Percentiles rank a stretch among this genome's conserved stretches.
Conservation (phyloP, 1,140 invertebrate genomes). For the Macrotrachela quadricornifera region DNA sequence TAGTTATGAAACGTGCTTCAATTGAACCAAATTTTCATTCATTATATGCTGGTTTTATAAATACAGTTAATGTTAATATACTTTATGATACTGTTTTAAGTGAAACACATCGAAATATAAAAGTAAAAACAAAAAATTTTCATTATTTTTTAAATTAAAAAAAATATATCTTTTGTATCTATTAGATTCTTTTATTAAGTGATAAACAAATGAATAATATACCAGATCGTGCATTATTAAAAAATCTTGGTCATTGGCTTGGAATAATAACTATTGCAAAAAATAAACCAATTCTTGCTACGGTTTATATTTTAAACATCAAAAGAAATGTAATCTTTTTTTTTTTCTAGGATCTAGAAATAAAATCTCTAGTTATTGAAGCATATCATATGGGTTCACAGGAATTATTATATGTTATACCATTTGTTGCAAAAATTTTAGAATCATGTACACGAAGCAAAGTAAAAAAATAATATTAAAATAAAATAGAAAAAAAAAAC, state of each 20-base stretch:
- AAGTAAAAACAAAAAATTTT: slow-evolving; percentile 61
- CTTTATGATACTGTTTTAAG: slow-evolving; percentile 60
- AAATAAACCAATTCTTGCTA: slow-evolving; percentile 64
- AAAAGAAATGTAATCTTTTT: background rate
- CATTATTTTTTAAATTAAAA: slow-evolving; percentile 51
- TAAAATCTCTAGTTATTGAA: slow-evolving; percentile 81
- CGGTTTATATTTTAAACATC: background rate
- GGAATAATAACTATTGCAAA: slow-evolving; percentile 84
- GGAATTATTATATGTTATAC: slow-evolving; percentile 92
- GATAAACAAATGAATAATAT: slow-evolving; percentile 96
- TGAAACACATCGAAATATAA: slow-evolving; percentile 90
- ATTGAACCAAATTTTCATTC: slow-evolving; percentile 94
- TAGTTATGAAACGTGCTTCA: slow-evolving; percentile 92
- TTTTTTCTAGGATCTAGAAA: slow-evolving; percentile 52
- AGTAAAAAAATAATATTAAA: slow-evolving; percentile 25
- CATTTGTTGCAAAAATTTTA: slow-evolving; percentile 96
- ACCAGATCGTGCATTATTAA: slow-evolving; percentile 78
- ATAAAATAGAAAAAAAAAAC: too few relatives aligned
- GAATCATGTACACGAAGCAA: slow-evolving; percentile 81
- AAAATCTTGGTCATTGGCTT: slow-evolving; percentile 96
- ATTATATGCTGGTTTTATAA: slow-evolving; percentile 84
- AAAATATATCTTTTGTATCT: slow-evolving; percentile 60
- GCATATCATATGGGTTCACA: slow-evolving; percentile 91
- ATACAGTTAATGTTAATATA: slow-evolving; percentile 43
- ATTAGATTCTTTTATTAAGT: slow-evolving; percentile 58